phyloP scores from a whole-genome alignment of 2,113 vertebrate species.

The Ptilorrhoa leucosticta region DNA sequence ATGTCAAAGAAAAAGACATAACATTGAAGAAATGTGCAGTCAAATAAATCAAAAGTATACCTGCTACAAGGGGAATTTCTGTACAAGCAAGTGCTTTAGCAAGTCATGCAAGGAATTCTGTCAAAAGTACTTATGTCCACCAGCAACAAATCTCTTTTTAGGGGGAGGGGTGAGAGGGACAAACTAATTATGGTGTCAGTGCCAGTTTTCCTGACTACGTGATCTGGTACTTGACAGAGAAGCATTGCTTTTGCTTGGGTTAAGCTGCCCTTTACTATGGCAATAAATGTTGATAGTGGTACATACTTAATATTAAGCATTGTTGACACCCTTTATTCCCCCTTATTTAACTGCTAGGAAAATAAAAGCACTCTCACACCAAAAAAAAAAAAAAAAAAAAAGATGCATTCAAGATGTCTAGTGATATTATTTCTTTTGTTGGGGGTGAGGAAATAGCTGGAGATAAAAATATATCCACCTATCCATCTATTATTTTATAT shows the following conservation, averaged over 20 bases:
- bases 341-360: neutral
- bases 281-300: neutral
- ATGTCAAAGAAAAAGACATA: neutral
- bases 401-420: neutral
- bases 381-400: neutral
- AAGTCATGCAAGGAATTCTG: neutral
- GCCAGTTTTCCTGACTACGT: neutral
- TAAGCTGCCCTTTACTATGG: neutral
- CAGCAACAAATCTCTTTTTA: neutral
- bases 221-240: neutral
- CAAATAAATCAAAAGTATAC: neutral
- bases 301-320: neutral
- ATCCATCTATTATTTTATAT: neutral
- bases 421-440: neutral
- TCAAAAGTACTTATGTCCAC: neutral
- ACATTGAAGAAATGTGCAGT: neutral
- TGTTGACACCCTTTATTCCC: neutral
- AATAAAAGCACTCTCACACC: neutral
- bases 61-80: neutral
- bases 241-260: neutral
- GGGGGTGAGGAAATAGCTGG: neutral
- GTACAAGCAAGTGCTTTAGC: neutral
- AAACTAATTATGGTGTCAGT: neutral
- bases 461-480: neutral
- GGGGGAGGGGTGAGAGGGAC: neutral